These are phyloP conservation scores for Pungitius pungitius DNA, from an alignment of 2,113 vertebrate genomes.

Conservation along the genomic window DNA sequence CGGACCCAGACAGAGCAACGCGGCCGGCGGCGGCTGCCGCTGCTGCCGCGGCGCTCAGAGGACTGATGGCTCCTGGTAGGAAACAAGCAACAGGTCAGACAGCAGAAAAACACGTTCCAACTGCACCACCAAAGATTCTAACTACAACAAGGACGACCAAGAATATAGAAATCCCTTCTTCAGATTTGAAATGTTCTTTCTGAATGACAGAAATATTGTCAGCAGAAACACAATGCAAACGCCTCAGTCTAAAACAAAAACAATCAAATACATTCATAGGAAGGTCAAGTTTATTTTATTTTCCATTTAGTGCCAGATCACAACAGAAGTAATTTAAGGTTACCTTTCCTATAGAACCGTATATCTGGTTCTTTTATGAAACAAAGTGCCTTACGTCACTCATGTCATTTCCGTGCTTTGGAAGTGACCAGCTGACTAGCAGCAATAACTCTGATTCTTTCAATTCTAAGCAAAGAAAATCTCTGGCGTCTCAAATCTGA, in stretches of 20 bases:
- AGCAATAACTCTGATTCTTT: neutral
- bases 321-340: too few species aligned
- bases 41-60: constrained; percentile 92
- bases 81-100: constrained; percentile 6
- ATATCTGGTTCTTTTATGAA: too few species aligned
- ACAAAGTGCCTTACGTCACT: too few species aligned
- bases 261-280: neutral
- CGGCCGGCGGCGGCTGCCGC: constrained; percentile 93
- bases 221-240: neutral
- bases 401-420: too few species aligned
- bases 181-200: neutral
- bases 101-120: neutral
- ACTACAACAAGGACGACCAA: neutral
- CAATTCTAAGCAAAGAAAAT: neutral
- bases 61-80: constrained; percentile 93
- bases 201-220: neutral
- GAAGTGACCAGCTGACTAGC: neutral
- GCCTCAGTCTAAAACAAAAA: neutral
- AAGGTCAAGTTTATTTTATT: neutral
- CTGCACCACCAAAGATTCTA: neutral
- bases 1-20: constrained; percentile 92
- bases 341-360: too few species aligned
- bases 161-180: neutral
- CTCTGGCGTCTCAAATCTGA: neutral
- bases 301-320: too few species aligned